Evolutionary conservation across 2,888 invertebrate species (phyloP), one percentile per base, ranked within the genome.

Genomic region (Agriopis aurantiaria): DNA sequence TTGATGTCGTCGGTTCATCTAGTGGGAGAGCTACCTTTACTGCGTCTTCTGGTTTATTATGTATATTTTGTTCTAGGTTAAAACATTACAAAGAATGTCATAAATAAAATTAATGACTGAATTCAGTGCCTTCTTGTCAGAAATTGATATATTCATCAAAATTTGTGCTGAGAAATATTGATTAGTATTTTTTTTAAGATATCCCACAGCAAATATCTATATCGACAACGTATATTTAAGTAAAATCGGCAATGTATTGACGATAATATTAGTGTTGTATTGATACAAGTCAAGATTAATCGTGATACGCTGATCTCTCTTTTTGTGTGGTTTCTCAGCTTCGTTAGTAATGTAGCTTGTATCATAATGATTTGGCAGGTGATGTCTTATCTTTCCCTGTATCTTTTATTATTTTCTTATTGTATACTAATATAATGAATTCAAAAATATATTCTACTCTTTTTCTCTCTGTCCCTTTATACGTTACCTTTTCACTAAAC

Each of bases 221-320:
- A 46, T 68, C 63, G 53, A 58, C 51, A 68, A 33, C 40, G 10
- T 17, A 49, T 23, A 68, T 52, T 33, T 3, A 3, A 33, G 33
- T 33, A 33, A 33, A 33, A 4, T 33, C 33, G 33, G 45, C 55
- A 45, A 46, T 43, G 43, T 61, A 59, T 64, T 33, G 59, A 41
- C 53, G 68, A 73, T 71, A 61, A 64, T 52, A 71, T 71, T 58
- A 23, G 55, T 62, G 68, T 65, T 70, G 70, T 73, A 71, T 68
- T 66, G 70, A 64, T 63, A 53, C 55, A 46, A 33, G 33, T 33
- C 33, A 33, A 73, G 68, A 71, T 71, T 68, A 66, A 68, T 73
- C 63, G 67, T 48, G 61, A 63, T 67, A 43, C 67, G 59, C 56
- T 60, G 58, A 64, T 64, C 67, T 71, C 48, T 53, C 53, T 66